Conservation (phyloP, 2,113 vertebrate species). For the Pachycephala philippinensis region DNA sequence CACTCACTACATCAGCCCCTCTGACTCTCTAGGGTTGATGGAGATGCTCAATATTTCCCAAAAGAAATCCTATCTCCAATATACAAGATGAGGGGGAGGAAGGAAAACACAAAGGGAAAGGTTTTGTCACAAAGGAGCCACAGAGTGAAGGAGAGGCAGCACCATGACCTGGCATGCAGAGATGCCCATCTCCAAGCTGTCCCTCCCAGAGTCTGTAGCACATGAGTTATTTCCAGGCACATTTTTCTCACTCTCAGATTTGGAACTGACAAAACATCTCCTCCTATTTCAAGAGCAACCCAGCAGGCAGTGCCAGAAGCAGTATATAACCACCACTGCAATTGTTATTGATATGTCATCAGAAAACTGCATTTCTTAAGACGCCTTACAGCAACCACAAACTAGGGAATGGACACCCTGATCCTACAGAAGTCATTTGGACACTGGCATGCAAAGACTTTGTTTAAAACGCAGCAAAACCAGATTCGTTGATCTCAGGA, state of each 20-base stretch:
- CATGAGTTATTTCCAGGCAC: not conserved
- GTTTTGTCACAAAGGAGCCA: not conserved
- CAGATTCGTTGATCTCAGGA: not conserved
- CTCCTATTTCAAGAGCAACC: not conserved
- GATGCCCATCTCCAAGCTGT: not conserved
- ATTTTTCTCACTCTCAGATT: not conserved
- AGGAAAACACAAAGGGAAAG: not conserved
- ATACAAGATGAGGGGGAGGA: not conserved
- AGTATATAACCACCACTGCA: not conserved
- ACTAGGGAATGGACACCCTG: not conserved
- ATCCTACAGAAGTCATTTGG: not conserved
- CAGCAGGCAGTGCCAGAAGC: not conserved
- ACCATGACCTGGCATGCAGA: not conserved
- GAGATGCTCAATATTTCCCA: not conserved
- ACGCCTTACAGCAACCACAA: not conserved
- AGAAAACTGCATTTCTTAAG: not conserved
- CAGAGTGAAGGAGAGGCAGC: not conserved
- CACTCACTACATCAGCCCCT: not conserved
- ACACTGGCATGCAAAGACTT: not conserved
- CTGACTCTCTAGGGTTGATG: not conserved
- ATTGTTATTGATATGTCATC: not conserved
- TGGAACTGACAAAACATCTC: not conserved
- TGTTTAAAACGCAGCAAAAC: not conserved
- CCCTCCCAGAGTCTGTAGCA: not conserved
- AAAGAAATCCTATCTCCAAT: not conserved